Conservation (phyloP, 1,140 invertebrate genomes). For the Drosophila cardini region DNA sequence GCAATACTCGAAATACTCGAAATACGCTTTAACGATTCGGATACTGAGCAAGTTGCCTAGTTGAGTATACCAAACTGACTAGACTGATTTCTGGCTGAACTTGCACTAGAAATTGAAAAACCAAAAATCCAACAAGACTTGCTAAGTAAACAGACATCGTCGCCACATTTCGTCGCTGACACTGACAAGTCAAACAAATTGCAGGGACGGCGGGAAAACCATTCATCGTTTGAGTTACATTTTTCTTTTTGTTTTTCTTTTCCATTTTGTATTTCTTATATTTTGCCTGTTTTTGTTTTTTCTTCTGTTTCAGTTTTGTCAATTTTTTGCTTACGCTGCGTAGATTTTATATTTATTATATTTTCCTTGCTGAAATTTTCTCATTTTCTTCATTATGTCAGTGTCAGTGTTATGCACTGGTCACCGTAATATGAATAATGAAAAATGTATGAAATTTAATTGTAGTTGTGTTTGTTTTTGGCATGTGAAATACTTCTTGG, state of each 20-base stretch:
- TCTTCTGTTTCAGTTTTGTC: constrained; percentile 24
- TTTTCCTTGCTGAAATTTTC: constrained; percentile 22
- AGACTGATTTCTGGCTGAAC: constrained; percentile 23
- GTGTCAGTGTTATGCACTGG: constrained; percentile 46
- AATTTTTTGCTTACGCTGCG: constrained; percentile 30
- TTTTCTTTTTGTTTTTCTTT: constrained; percentile 22
- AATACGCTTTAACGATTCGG: constrained; percentile 6
- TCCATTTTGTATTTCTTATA: background rate
- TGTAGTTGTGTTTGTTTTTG: constrained; percentile 9
- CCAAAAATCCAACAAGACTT: constrained; percentile 39
- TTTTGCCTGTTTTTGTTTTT: too few species aligned
- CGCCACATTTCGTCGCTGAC: constrained; percentile 45
- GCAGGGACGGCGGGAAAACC: constrained; percentile 31
- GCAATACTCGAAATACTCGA: constrained; percentile 25
- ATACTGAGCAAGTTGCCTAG: constrained; percentile 7
- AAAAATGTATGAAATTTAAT: constrained; percentile 20
- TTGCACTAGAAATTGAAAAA: constrained; percentile 44
- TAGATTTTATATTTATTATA: constrained; percentile 20
- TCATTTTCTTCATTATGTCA: constrained; percentile 40
- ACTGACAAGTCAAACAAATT: constrained; percentile 65
- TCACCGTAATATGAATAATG: constrained; percentile 39
- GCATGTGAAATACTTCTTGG: constrained; percentile 22
- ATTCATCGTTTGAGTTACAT: constrained; percentile 46
- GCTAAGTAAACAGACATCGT: constrained; percentile 56
- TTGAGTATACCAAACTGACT: background rate